phyloP scores from a whole-genome alignment of 1,140 invertebrate genomes.

The Lerema accius region DNA sequence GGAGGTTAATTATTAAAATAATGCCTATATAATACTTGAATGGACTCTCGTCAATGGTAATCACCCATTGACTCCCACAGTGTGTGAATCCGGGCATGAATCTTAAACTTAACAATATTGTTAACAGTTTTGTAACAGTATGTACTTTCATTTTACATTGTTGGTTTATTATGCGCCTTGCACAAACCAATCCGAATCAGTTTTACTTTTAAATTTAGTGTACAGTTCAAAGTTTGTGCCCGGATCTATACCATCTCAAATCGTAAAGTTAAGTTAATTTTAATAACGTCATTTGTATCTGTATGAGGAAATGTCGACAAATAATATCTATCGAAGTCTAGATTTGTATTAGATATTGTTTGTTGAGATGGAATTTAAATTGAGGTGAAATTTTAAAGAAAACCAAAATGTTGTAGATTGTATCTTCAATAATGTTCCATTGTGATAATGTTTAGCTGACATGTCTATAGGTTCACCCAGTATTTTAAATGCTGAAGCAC shows the following conservation, averaged over 20 bases:
- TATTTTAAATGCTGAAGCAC: slow-evolving; percentile 62
- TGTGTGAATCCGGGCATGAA: slow-evolving; percentile 40
- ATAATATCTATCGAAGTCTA: slow-evolving; percentile 39
- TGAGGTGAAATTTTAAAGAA: slow-evolving; percentile 62
- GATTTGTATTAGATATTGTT: slow-evolving; percentile 33
- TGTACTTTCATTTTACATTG: background rate
- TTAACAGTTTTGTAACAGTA: background rate
- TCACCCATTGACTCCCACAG: slow-evolving; percentile 58
- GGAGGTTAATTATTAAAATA: too few species aligned
- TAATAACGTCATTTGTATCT: slow-evolving; percentile 67
- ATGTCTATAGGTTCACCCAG: slow-evolving; percentile 52
- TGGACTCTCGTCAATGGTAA: slow-evolving; percentile 56
- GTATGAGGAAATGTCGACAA: slow-evolving; percentile 50
- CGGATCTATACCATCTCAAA: slow-evolving; percentile 59
- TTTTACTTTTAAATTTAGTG: too few species aligned
- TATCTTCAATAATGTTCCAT: slow-evolving; percentile 71
- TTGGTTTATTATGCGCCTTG: slow-evolving; percentile 17
- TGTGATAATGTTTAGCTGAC: slow-evolving; percentile 77
- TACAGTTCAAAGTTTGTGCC: slow-evolving; percentile 18
- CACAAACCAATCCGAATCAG: slow-evolving; percentile 4
- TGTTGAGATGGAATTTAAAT: slow-evolving; percentile 52
- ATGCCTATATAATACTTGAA: too few species aligned
- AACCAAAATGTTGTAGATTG: slow-evolving; percentile 66
- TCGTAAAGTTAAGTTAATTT: slow-evolving; percentile 78
- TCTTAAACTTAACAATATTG: slow-evolving; percentile 7